Percentiles rank a stretch among this genome's conserved stretches.
Conservation (phyloP, 2,888 invertebrate genomes). For the Spodoptera littoralis region DNA sequence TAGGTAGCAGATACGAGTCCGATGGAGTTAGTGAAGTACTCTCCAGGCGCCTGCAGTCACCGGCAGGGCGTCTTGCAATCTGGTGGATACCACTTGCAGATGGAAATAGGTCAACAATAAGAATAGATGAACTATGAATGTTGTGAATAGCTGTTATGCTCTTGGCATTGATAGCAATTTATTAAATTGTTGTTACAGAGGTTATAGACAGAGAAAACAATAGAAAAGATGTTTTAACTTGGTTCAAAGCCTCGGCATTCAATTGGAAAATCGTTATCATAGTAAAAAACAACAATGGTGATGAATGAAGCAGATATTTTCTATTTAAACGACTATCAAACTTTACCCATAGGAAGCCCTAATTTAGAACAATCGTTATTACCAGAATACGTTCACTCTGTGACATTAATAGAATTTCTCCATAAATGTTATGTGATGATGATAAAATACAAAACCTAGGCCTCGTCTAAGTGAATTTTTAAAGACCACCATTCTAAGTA, state of each 20-base stretch:
- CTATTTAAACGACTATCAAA: background rate
- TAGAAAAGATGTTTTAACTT: no score
- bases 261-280: no score
- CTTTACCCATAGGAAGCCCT: background rate
- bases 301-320: no score
- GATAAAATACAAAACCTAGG: constrained; percentile 1
- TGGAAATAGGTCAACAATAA: constrained; percentile 3
- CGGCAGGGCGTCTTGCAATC: constrained; percentile 13
- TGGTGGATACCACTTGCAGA: constrained; percentile 7
- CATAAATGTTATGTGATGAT: no score
- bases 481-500: constrained; percentile 34
- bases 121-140: constrained; percentile 10
- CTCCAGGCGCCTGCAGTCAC: constrained; percentile 15
- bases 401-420: no score
- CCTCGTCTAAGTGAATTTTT: constrained; percentile 35
- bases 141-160: background rate
- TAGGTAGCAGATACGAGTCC: constrained; percentile 46
- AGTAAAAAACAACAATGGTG: no score
- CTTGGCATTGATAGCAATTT: no score
- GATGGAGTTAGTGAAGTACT: constrained; percentile 49
- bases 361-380: no score
- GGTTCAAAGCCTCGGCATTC: no score
- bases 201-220: no score
- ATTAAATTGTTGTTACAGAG: no score
- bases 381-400: no score